Evolutionary conservation across 2,797 vertebrate genomes (phyloP).

Genomic region (Rousettus madagascariensis): DNA sequence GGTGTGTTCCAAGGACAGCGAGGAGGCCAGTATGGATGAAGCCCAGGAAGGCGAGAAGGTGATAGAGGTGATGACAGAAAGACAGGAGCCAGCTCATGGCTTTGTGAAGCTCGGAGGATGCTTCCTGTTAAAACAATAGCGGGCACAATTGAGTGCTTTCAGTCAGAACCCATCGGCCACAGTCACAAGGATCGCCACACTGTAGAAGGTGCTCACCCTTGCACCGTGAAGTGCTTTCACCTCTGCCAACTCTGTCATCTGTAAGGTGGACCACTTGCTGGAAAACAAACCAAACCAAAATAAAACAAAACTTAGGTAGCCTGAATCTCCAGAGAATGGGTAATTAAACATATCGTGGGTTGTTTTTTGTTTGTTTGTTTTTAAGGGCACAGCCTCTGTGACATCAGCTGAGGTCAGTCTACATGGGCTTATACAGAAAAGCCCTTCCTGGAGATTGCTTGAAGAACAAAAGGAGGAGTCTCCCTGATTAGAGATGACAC

Average conservation of each 20-base stretch:
- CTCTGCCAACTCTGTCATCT: background rate
- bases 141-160: background rate
- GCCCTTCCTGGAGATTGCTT: background rate
- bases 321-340: background rate
- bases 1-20: fast-evolving
- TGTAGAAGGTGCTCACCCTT: background rate
- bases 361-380: background rate
- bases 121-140: background rate
- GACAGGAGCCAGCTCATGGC: background rate
- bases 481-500: background rate
- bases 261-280: background rate
- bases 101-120: background rate
- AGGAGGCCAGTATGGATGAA: background rate
- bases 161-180: background rate
- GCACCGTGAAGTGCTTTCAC: background rate
- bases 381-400: background rate
- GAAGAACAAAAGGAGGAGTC: background rate
- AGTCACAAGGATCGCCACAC: background rate
- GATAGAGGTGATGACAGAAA: background rate
- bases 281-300: background rate
- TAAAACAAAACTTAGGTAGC: background rate
- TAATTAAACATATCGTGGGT: background rate
- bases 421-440: background rate
- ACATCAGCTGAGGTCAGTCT: background rate
- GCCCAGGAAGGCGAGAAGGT: background rate